These are phyloP conservation scores for Apis mellifera DNA, from an alignment of 1,140 invertebrate genomes.

Conservation along the genomic window Amel_HAv3.1 CM009931.2:5194501-5195000, in stretches of 20 bases:
- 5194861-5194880: neutral
- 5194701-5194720: neutral
- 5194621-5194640: neutral
- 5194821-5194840: neutral
- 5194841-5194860: neutral
- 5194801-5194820: constrained; percentile 15
- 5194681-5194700: neutral
- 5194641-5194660: neutral
- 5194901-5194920: neutral
- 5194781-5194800: constrained; percentile 11
- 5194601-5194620: neutral
- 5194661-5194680: neutral
- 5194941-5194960: neutral
- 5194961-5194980: neutral
- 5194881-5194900: neutral
- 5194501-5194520: neutral
- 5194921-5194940: constrained; percentile 27
- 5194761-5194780: neutral
- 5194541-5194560: neutral
- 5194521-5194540: neutral
- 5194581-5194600: neutral
- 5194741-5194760: constrained; percentile 20
- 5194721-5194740: neutral
- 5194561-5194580: neutral
- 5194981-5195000: constrained; percentile 31